Conservation (phyloP, 2,888 invertebrate genomes). For the Dastarcus helophoroides region DNA sequence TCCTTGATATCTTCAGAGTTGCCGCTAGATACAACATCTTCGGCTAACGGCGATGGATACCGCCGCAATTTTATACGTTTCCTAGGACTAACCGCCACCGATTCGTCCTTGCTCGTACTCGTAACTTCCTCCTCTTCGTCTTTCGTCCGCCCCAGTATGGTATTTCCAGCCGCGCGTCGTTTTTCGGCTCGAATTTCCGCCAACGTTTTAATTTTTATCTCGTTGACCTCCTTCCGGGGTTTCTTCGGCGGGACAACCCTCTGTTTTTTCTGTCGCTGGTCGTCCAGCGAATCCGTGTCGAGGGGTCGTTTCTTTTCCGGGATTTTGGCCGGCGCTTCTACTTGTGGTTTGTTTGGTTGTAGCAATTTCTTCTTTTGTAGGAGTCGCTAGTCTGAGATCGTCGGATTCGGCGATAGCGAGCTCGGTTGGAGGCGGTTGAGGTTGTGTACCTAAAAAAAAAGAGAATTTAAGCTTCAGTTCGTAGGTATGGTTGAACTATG, state of each 20-base stretch:
- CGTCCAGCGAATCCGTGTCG: too few species aligned
- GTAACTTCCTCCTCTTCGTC: constrained; percentile 9
- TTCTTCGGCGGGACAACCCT: too few species aligned
- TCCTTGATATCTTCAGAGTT: not conserved
- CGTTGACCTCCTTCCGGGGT: constrained; percentile 17
- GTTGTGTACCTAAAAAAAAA: too few species aligned
- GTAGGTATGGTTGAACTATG: too few species aligned
- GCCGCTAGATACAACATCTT: constrained; percentile 1
- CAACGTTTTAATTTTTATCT: constrained; percentile 33
- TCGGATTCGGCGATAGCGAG: too few species aligned
- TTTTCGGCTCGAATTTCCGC: constrained; percentile 35
- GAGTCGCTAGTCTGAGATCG: too few species aligned
- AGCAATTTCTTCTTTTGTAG: not conserved
- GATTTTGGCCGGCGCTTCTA: too few species aligned
- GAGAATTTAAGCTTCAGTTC: too few species aligned
- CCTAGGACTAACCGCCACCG: not conserved
- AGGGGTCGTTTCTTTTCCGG: too few species aligned
- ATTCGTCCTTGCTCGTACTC: constrained; percentile 14
- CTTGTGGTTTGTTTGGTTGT: not conserved
- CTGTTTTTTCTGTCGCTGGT: too few species aligned
- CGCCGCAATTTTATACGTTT: constrained; percentile 12
- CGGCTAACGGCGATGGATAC: constrained; percentile 12
- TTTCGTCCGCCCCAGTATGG: constrained; percentile 3
- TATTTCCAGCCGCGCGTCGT: constrained; percentile 9
- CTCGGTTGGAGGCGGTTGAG: too few species aligned